Percentiles rank a stretch among this genome's conserved stretches.
These are phyloP conservation scores for Tylochromis polylepis DNA, from an alignment of 2,113 vertebrate species.

Conservation along the genomic window DNA sequence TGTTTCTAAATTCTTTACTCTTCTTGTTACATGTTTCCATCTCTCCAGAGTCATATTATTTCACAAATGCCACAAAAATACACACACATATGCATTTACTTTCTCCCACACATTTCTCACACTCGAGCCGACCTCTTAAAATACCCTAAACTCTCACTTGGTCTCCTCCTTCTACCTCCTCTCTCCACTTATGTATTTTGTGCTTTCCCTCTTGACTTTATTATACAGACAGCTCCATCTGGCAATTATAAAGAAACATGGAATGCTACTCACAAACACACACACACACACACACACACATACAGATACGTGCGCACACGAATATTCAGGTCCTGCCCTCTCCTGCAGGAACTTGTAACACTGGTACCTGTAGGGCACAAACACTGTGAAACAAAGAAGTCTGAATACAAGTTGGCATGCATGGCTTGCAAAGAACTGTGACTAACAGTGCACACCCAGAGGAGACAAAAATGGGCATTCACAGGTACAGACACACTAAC, in stretches of 20 bases:
- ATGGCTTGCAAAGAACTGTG: neutral
- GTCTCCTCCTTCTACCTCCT: neutral
- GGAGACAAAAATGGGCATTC: neutral
- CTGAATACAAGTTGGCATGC: neutral
- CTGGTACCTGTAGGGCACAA: neutral
- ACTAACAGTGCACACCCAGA: constrained; percentile 31
- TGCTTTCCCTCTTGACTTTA: constrained; percentile 13
- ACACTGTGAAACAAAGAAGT: neutral
- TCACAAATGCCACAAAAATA: neutral
- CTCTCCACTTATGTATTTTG: neutral
- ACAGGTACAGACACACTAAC: constrained; percentile 1
- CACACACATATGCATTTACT: neutral
- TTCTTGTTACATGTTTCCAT: neutral
- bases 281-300: neutral
- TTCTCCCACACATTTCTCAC: neutral
- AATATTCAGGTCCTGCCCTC: constrained; percentile 3
- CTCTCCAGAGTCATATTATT: neutral
- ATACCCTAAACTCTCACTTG: neutral
- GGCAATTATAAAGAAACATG: constrained; percentile 6
- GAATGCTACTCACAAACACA: constrained; percentile 1
- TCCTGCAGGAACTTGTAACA: constrained; percentile 40
- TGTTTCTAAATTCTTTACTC: neutral
- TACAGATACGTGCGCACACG: neutral
- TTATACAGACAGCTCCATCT: constrained; percentile 11
- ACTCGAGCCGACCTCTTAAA: neutral